Conservation (phyloP, 2,113 vertebrate genomes). For the Colistium nudipinnis region DNA sequence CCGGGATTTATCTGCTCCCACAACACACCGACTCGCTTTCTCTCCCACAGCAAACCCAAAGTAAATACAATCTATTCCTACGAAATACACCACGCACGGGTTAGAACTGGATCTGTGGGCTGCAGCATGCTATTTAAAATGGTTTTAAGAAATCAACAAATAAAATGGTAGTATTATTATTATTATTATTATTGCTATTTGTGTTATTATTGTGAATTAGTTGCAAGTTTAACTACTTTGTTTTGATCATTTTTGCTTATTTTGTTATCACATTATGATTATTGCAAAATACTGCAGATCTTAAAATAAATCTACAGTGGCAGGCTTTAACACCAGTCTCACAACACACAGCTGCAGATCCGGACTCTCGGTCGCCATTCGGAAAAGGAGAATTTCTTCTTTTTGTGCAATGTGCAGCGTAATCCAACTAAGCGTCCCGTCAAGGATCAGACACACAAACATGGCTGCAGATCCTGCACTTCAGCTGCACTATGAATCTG, state of each 20-base stretch:
- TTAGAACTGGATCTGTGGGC: slow-evolving; percentile 28
- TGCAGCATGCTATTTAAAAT: background rate
- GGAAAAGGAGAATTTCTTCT: no score
- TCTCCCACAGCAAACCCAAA: slow-evolving; percentile 71
- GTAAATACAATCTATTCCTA: slow-evolving; percentile 78
- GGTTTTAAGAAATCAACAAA: background rate
- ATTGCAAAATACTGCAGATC: no score
- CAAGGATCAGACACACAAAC: slow-evolving; percentile 31
- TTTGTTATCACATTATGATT: no score
- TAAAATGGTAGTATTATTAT: background rate
- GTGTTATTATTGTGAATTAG: background rate
- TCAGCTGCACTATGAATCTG: slow-evolving; percentile 47
- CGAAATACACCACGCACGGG: slow-evolving; percentile 41
- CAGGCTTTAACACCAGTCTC: slow-evolving; percentile 10
- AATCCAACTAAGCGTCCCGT: background rate
- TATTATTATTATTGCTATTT: background rate
- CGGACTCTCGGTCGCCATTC: background rate
- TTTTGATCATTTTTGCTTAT: background rate
- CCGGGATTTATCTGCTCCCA: slow-evolving; percentile 81
- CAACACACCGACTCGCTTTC: slow-evolving; percentile 74
- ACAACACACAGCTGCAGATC: slow-evolving; percentile 10
- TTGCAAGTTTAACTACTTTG: background rate
- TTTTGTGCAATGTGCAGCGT: no score
- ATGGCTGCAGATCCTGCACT: slow-evolving; percentile 13
- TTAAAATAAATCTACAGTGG: slow-evolving; percentile 17